A percentile compares a stretch with the other conserved stretches of the same genome.
Evolutionary conservation across 2,797 vertebrate genomes (phyloP).

Genomic region (Lithobates pipiens): DNA sequence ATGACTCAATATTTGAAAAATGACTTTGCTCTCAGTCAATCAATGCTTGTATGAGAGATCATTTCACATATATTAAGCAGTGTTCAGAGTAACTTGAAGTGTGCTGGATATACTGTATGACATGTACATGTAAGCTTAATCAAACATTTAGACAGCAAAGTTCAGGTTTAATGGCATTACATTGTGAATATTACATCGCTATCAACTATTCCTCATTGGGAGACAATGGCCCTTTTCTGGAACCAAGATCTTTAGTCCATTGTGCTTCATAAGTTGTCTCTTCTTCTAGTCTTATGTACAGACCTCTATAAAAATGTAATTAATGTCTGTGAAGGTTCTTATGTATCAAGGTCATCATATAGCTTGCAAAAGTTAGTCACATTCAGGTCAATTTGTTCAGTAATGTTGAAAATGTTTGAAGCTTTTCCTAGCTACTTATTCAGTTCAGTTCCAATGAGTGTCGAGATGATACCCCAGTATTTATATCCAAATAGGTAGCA

Average conservation of each 20-base stretch:
- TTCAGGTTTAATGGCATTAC: not conserved
- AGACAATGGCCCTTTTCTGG: not conserved
- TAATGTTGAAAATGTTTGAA: too few relatives aligned
- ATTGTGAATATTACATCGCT: not conserved
- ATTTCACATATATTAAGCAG: slow-evolving; percentile 23
- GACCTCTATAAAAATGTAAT: too few relatives aligned
- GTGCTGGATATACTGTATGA: not conserved
- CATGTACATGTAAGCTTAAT: not conserved
- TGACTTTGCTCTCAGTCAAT: slow-evolving; percentile 18
- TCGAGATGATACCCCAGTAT: too few relatives aligned
- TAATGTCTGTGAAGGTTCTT: too few relatives aligned
- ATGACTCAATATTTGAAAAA: slow-evolving; percentile 33
- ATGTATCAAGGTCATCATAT: too few relatives aligned
- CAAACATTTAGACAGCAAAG: not conserved
- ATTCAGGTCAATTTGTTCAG: too few relatives aligned
- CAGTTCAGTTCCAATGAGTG: too few relatives aligned
- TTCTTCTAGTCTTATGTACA: not conserved
- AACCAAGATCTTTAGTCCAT: too few relatives aligned
- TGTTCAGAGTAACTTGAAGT: not conserved
- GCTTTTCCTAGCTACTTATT: too few relatives aligned
- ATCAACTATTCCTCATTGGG: not conserved
- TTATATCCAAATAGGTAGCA: too few relatives aligned
- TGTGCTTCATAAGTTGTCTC: not conserved
- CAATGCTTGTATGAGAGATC: not conserved
- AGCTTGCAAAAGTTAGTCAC: too few relatives aligned